phyloP scores from a whole-genome alignment of 2,797 vertebrate species.

The Mycteria americana region DNA sequence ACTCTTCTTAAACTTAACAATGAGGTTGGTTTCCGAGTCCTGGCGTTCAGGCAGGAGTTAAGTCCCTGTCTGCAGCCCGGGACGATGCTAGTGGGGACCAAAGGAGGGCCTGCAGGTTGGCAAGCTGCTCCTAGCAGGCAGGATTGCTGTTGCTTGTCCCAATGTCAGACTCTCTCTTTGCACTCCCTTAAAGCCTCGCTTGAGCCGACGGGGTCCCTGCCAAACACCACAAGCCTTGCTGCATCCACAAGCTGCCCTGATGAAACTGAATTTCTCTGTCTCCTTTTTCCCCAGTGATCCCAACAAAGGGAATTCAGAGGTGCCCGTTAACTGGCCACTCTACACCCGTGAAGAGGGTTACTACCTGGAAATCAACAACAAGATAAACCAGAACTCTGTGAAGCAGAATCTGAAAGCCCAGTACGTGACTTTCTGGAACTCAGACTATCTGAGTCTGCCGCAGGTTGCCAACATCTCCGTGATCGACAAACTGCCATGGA shows the following conservation, averaged over 20 bases:
- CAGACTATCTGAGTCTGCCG: conserved; percentile 21
- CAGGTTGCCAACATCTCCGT: not conserved
- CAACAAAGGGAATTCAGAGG: conserved; percentile 75
- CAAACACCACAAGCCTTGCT: not conserved
- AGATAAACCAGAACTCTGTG: conserved; percentile 68
- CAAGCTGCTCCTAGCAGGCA: not conserved
- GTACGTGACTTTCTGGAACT: conserved; percentile 83
- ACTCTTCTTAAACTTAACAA: not conserved
- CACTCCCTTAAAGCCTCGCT: not conserved
- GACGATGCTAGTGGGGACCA: not conserved
- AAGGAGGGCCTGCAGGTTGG: too few relatives aligned
- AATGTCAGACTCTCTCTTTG: not conserved
- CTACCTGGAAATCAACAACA: conserved; percentile 84
- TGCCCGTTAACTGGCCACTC: conserved; percentile 82
- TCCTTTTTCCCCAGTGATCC: conserved; percentile 80
- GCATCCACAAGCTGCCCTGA: not conserved
- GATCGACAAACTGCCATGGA: not conserved
- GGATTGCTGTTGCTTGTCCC: not conserved
- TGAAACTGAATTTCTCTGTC: not conserved
- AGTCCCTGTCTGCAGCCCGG: not conserved
- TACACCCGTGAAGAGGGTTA: conserved; percentile 67
- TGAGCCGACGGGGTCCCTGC: not conserved
- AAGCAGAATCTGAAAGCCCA: conserved; percentile 73
- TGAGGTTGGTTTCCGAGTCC: not conserved
- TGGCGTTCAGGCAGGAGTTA: not conserved